Evolutionary conservation across 2,797 vertebrate species (phyloP), one percentile per base, ranked within the genome.

Genomic region (Smutsia temminckii): DNA sequence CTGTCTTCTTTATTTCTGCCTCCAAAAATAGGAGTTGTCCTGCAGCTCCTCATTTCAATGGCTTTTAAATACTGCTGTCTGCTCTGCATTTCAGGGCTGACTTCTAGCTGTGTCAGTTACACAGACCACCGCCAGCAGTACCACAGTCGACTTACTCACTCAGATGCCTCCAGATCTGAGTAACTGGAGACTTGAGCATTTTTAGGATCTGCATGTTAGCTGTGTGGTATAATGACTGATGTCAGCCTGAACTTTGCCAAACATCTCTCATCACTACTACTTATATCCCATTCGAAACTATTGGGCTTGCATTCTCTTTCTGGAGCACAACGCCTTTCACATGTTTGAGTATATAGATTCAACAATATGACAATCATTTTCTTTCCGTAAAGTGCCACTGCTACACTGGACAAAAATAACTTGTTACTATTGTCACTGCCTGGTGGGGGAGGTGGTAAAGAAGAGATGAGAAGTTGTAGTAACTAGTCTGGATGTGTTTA

Each of bases 161-260:
- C 59, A 32, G 1, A 40, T 78, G 90, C 49, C 10, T 9, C 64
- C 29, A 2, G 8, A 95, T 57, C 83, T 92, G 83, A 74, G 55
- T 1, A 9, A 80, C 40, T 0, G 95, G 61, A 90, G 83, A 83
- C 93, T 6, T 71, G 93, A 20, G 21, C 0, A 0, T 89, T 95
- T 97, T 96, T 95, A 91, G 23, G 93, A 97, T 93, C 79, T 34
- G 93, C 87, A 57, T 94, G 23, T 95, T 96, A 96, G 97, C 96
- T 97, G 95, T 97, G 96, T 95, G 96, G 97, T 97, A 95, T 78
- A 84, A 49, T 97, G 95, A 97, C 97, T 98, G 97, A 98, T 98
- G 98, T 98, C 97, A 97, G 96, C 95, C 91, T 93, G 61, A 96
- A 97, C 97, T 98, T 97, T 97, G 98, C 97, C 95, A 97, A 97